These are phyloP conservation scores for Phytoseiulus persimilis DNA, from an alignment of 2,888 invertebrate species.

Conservation along the genomic window DNA sequence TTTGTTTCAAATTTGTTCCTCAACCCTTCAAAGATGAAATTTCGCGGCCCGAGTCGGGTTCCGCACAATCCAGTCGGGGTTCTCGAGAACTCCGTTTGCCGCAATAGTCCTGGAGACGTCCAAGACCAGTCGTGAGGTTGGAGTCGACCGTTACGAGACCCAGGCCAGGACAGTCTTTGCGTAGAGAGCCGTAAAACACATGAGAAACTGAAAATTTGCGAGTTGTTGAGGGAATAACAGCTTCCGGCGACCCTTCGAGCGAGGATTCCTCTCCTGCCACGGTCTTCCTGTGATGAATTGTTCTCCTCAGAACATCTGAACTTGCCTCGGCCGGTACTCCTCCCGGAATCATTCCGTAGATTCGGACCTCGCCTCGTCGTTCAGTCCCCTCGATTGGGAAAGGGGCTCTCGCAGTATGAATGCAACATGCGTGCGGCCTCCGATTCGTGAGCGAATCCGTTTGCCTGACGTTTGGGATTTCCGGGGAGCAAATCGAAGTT, in stretches of 20 bases:
- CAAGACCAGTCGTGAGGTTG: background rate
- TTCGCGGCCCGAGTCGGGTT: background rate
- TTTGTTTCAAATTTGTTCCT: background rate
- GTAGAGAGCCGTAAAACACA: background rate
- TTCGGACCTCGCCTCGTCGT: too few species aligned
- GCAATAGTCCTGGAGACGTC: background rate
- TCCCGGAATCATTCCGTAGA: too few species aligned
- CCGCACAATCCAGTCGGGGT: background rate
- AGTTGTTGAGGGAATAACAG: background rate
- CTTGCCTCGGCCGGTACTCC: background rate
- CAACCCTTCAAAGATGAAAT: background rate
- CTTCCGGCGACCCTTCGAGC: background rate
- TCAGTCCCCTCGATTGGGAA: too few species aligned
- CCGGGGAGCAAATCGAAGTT: too few species aligned
- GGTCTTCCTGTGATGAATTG: background rate
- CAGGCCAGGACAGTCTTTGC: background rate
- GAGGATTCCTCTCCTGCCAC: background rate
- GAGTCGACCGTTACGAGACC: background rate
- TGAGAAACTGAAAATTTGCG: background rate
- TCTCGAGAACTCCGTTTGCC: background rate
- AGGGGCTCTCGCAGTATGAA: too few species aligned
- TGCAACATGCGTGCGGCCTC: too few species aligned
- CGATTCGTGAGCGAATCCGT: too few species aligned
- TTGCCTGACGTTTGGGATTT: too few species aligned
- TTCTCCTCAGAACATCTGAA: background rate